A percentile compares a stretch with the other conserved stretches of the same genome.
Evolutionary conservation across 2,113 vertebrate species (phyloP).

Genomic region (Dasyprocta punctata): DNA sequence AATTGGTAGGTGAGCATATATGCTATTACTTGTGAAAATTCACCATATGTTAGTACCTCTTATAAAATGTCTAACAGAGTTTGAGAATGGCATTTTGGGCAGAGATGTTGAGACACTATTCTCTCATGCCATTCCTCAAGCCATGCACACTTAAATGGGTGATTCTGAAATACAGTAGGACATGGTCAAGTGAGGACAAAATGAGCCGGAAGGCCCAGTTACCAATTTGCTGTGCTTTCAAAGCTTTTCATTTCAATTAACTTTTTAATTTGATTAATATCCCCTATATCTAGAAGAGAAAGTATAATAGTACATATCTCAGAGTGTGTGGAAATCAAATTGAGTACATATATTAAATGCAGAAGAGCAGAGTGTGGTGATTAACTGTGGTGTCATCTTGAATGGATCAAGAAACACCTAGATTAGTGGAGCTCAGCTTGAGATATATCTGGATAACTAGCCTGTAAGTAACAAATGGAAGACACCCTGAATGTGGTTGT

Average conservation of each 20-base stretch:
- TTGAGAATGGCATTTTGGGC: background rate
- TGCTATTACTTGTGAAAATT: background rate
- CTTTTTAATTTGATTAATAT: background rate
- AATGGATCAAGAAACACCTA: background rate
- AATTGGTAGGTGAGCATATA: background rate
- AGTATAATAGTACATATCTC: background rate
- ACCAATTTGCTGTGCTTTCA: background rate
- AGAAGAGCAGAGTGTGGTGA: background rate
- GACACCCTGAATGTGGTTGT: background rate
- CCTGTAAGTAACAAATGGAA: background rate
- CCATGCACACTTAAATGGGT: background rate
- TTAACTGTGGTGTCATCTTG: background rate
- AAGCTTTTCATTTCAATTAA: conserved; percentile 25
- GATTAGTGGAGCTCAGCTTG: background rate
- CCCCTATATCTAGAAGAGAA: background rate
- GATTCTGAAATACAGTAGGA: background rate
- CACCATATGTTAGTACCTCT: background rate
- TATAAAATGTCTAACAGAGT: background rate
- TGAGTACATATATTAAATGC: background rate
- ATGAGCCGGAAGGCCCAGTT: background rate
- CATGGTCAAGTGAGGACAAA: background rate
- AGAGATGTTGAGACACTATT: background rate
- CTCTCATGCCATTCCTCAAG: background rate
- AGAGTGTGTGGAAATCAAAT: conserved; percentile 3
- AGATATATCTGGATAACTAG: background rate